Percentiles rank a stretch among this genome's conserved stretches.
phyloP scores from a whole-genome alignment of 2,113 vertebrate genomes.

The Pterocles burchelli region DNA sequence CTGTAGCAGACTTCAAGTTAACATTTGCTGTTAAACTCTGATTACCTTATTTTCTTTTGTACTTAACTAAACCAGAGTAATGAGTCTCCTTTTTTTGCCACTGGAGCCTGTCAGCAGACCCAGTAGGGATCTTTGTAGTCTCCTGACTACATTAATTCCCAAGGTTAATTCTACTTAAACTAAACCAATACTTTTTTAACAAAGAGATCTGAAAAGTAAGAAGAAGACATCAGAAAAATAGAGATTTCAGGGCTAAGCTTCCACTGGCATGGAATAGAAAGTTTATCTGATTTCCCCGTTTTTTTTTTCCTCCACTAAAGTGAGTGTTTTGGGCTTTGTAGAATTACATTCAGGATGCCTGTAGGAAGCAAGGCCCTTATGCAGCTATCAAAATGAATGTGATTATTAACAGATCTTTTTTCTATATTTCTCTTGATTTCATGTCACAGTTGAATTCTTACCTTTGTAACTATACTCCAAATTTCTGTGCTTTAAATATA shows the following conservation, averaged over 20 bases:
- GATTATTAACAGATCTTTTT: neutral
- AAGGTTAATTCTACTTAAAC: conserved; percentile 1
- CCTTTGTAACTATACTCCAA: neutral
- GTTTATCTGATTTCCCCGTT: neutral
- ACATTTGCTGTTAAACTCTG: neutral
- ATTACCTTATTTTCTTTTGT: neutral
- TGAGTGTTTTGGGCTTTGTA: neutral
- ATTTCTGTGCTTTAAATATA: neutral
- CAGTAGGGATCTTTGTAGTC: neutral
- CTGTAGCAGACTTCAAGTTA: conserved; percentile 9
- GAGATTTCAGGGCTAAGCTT: neutral
- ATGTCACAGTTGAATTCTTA: neutral
- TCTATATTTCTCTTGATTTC: neutral
- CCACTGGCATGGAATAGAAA: neutral
- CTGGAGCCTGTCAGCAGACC: neutral
- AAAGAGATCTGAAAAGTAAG: neutral
- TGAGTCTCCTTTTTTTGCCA: neutral
- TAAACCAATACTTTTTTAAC: neutral
- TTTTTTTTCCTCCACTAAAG: neutral
- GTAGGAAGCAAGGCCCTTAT: neutral
- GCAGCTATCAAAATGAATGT: neutral
- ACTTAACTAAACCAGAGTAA: neutral
- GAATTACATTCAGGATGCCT: neutral
- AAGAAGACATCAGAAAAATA: neutral
- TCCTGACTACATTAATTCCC: neutral